Conservation (phyloP, 2,113 vertebrate species). For the Thamnaconus septentrionalis region DNA sequence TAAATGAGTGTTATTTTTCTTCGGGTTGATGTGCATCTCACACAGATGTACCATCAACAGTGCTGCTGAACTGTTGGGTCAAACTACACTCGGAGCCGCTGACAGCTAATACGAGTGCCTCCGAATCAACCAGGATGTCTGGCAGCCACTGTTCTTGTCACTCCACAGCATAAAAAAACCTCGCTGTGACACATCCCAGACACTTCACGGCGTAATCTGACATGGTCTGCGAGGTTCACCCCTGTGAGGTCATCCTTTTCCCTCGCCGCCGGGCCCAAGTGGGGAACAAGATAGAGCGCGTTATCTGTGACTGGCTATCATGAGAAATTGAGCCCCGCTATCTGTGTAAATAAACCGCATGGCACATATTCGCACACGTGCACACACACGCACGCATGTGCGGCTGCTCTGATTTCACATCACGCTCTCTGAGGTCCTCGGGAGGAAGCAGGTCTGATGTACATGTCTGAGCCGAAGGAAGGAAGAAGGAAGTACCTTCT, state of each 20-base stretch:
- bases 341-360: constrained; percentile 55
- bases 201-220: constrained; percentile 1
- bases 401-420: constrained; percentile 1
- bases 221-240: neutral
- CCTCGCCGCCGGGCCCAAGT: constrained; percentile 32
- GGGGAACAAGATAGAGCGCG: constrained; percentile 41
- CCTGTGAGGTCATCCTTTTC: constrained; percentile 55
- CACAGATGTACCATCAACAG: no score
- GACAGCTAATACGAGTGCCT: no score
- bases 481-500: constrained; percentile 46
- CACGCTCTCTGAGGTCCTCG: constrained; percentile 5
- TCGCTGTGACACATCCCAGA: constrained; percentile 21
- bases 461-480: constrained; percentile 18
- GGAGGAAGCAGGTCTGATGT: constrained; percentile 30
- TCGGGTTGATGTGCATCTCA: no score
- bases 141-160: constrained; percentile 4
- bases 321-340: constrained; percentile 44
- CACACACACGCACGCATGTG: neutral
- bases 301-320: constrained; percentile 55
- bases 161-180: constrained; percentile 18
- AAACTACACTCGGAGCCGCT: no score
- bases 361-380: constrained; percentile 8
- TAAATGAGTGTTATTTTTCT: no score
- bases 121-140: neutral
- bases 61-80: no score